These are phyloP conservation scores for Chelonia mydas DNA, from an alignment of 2,797 vertebrate genomes.

Conservation along the genomic window DNA sequence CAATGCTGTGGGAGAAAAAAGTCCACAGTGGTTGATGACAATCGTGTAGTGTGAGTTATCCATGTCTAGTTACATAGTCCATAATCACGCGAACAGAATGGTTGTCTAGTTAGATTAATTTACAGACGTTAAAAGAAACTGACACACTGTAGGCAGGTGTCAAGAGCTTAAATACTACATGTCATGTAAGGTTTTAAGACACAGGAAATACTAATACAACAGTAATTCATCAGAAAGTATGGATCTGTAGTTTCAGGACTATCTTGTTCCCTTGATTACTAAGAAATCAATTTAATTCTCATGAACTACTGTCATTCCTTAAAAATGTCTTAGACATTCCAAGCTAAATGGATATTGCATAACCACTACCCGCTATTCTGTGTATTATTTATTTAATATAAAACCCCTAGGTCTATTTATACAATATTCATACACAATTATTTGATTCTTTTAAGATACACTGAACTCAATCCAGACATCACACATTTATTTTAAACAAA, in stretches of 20 bases:
- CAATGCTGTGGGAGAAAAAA: not conserved
- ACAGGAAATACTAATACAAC: constrained; percentile 7
- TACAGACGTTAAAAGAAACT: not conserved
- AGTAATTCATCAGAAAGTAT: constrained; percentile 56
- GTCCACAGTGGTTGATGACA: not conserved
- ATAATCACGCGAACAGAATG: not conserved
- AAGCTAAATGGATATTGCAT: constrained; percentile 41
- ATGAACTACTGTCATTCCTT: constrained; percentile 52
- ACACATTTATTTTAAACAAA: constrained; percentile 48
- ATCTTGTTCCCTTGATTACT: constrained; percentile 25
- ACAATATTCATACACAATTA: not conserved
- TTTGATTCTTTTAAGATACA: constrained; percentile 23
- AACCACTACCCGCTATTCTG: constrained; percentile 20
- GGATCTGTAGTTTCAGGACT: constrained; percentile 66
- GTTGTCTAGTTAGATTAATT: not conserved
- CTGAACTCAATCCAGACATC: constrained; percentile 47
- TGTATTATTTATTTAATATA: constrained; percentile 46
- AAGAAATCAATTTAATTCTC: constrained; percentile 72
- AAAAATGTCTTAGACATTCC: not conserved
- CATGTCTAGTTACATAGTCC: not conserved
- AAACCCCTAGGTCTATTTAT: constrained; percentile 36
- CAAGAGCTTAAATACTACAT: not conserved
- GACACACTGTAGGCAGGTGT: not conserved
- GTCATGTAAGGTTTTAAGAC: not conserved
- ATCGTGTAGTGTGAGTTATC: not conserved